These are phyloP conservation scores for Styela clava DNA, from an alignment of 23 tunicate genomes.

Conservation along the genomic window DNA sequence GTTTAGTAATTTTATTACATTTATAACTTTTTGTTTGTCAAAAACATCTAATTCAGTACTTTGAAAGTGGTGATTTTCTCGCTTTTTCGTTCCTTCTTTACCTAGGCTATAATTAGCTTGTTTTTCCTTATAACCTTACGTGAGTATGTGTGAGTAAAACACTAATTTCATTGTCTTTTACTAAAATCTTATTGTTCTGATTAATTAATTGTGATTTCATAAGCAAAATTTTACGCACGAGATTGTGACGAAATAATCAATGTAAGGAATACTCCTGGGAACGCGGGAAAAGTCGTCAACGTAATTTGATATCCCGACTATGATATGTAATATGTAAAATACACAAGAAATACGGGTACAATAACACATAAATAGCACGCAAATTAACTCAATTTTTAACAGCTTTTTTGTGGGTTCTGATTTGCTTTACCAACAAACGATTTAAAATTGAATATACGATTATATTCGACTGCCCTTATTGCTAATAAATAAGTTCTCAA, in stretches of 20 bases:
- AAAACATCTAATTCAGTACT: too few species aligned
- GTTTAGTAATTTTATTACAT: too few species aligned
- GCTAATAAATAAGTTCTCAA: too few species aligned
- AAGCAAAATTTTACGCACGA: slow-evolving; percentile 4
- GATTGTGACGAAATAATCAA: slow-evolving; percentile 21
- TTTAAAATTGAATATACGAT: too few species aligned
- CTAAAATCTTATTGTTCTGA: not conserved
- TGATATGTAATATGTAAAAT: not conserved
- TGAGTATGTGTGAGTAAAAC: not conserved
- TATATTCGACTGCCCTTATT: too few species aligned
- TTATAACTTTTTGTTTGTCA: too few species aligned
- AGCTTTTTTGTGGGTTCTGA: not conserved
- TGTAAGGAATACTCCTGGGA: slow-evolving; percentile 28
- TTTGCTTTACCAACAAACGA: not conserved
- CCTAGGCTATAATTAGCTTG: not conserved
- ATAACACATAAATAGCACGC: not conserved
- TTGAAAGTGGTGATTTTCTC: too few species aligned
- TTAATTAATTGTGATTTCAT: slow-evolving; percentile 24
- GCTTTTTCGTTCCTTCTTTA: too few species aligned
- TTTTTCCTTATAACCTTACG: not conserved
- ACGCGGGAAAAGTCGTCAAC: not conserved
- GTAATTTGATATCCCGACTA: not conserved
- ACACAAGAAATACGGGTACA: not conserved
- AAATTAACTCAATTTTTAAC: not conserved
- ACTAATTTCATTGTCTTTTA: not conserved